These are phyloP conservation scores for Sinella curviseta DNA, from an alignment of 1,140 invertebrate species.

Conservation along the genomic window DNA sequence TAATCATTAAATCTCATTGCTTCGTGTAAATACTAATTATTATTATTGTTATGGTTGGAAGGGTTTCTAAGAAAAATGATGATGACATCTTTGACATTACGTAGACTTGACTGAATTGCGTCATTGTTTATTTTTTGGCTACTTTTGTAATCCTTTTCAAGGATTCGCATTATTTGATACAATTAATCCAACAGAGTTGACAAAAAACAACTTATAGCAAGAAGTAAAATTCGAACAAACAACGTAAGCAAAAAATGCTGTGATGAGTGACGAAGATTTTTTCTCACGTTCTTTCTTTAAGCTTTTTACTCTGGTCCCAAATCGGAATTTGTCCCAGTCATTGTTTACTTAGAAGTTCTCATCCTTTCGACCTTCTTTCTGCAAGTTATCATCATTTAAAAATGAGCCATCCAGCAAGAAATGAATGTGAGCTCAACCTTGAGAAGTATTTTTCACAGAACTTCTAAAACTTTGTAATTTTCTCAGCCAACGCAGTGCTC, in stretches of 20 bases:
- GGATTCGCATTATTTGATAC: too few species aligned
- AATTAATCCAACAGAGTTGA: neutral
- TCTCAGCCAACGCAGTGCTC: neutral
- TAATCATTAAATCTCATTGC: too few species aligned
- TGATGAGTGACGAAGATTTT: neutral
- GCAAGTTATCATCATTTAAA: neutral
- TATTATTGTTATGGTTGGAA: too few species aligned
- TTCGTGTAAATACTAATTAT: too few species aligned
- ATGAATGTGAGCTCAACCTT: constrained; percentile 13
- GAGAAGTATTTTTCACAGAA: constrained; percentile 18
- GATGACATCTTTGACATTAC: too few species aligned
- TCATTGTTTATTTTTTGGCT: too few species aligned
- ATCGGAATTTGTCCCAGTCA: neutral
- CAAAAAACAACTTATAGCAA: neutral
- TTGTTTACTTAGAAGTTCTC: neutral
- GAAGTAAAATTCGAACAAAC: too few species aligned
- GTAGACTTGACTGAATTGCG: too few species aligned
- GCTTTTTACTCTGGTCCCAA: neutral
- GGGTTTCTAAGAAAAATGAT: too few species aligned
- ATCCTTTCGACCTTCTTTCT: neutral
- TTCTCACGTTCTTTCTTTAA: neutral
- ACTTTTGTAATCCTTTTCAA: too few species aligned
- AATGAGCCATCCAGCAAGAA: neutral
- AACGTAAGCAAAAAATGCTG: neutral
- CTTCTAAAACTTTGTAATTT: neutral